phyloP scores from a whole-genome alignment of 2,113 vertebrate genomes.

The Brachyhypopomus occidentalis region DNA sequence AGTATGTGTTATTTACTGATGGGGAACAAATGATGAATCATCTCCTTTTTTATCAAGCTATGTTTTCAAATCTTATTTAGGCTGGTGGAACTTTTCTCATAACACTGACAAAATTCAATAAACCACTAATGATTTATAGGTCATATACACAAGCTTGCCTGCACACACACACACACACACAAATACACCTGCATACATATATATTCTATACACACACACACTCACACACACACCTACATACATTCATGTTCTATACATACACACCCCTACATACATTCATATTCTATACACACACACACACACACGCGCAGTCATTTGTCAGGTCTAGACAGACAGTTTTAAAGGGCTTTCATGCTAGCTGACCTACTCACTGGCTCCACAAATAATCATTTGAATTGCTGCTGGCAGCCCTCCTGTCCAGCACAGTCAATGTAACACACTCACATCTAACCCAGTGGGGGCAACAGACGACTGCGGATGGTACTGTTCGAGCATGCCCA shows the following conservation, averaged over 20 bases:
- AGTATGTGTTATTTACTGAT: conserved; percentile 49
- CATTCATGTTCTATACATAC: conserved; percentile 1
- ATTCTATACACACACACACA: background rate
- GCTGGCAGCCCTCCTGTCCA: conserved; percentile 22
- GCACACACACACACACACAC: background rate
- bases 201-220: background rate
- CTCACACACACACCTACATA: background rate
- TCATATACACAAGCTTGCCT: background rate
- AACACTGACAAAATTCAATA: conserved; percentile 44
- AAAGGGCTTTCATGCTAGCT: conserved; percentile 32
- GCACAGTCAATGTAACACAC: conserved; percentile 3
- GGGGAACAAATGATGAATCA: conserved; percentile 21
- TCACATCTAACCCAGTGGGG: conserved; percentile 8
- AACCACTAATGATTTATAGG: conserved; percentile 27
- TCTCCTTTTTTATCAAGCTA: conserved; percentile 28
- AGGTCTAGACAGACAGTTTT: conserved; percentile 32
- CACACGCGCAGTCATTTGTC: background rate
- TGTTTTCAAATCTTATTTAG: conserved; percentile 40
- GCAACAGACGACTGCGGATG: background rate
- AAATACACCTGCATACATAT: background rate
- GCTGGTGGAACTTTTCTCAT: conserved; percentile 29
- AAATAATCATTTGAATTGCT: conserved; percentile 44
- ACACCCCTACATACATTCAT: background rate
- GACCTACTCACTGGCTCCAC: conserved; percentile 38
- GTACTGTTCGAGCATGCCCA: no score